Base-by-base conservation (phyloP, 2,888 invertebrate species). In the Leptinotarsa peninsularis region DNA sequence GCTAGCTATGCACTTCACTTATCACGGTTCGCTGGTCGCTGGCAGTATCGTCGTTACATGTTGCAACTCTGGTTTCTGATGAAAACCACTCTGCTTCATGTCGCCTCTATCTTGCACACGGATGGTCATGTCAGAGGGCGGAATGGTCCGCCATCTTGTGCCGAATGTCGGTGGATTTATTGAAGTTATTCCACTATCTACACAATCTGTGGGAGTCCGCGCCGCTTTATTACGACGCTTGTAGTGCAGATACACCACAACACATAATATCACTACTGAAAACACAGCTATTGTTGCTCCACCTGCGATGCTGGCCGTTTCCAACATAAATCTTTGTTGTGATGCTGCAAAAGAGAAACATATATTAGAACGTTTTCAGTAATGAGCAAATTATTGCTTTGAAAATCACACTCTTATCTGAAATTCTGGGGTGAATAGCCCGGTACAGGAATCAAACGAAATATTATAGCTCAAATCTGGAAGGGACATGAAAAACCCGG, bases 271-370 rank as follows among this genome's bases (percentile, higher is more conserved):
- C 89, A 93, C 91, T 84, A 92, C 92, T 86, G 93, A 90, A 89
- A 93, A 91, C 87, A 92, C 92, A 84, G 93, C 93, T 87, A 93
- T 90, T 82, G 94, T 94, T 85, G 94, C 95, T 87, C 95, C 95
- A 87, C 95, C 94, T 84, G 95, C 95, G 90, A 96, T 95, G 88
- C 94, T 94, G 86, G 96, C 96, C 86, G 94, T 95, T 91, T 95
- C 95, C 90, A 96, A 91, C 94, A 95, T 93, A 87, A 94, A 93
- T 89, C 93, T 93, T 87, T 93, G 93, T 89, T 94, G 92, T 87
- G 94, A 92, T 88, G 95, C 93, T 93, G 89, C 67, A 89, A 88
- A 77, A 74, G 75, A 68, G 68, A 63, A n/a, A 56, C 33, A 71
- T 54, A 49, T 76, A n/a, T 27, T 63, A 43, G 63, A 27, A 43